Percentiles rank a stretch among this genome's conserved stretches.
Evolutionary conservation across 2,797 vertebrate genomes (phyloP).

Genomic region (Chrosomus eos): DNA sequence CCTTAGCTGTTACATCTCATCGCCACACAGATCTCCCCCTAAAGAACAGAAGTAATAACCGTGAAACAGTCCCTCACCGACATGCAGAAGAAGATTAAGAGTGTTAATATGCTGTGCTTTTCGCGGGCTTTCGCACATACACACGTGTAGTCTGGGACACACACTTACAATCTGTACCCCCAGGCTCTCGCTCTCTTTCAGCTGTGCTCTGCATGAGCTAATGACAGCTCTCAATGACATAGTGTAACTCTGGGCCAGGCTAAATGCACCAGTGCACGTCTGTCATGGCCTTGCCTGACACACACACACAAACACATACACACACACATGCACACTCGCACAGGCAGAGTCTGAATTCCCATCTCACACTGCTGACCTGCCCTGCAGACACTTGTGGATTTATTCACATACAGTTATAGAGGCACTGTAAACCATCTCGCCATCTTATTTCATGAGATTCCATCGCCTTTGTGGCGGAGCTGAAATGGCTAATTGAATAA

Average conservation of each 20-base stretch:
- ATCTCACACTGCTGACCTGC: constrained; percentile 55
- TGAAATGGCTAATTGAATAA: no score
- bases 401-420: constrained; percentile 47
- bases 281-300: constrained; percentile 53
- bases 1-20: constrained; percentile 64
- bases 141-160: constrained; percentile 30
- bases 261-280: constrained; percentile 58
- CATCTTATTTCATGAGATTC: constrained; percentile 51
- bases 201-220: constrained; percentile 64
- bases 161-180: constrained; percentile 48
- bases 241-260: constrained; percentile 62
- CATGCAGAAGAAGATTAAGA: constrained; percentile 65
- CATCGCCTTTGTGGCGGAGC: no score
- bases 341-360: constrained; percentile 43
- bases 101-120: constrained; percentile 65
- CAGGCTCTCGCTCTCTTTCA: constrained; percentile 58
- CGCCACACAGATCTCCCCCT: constrained; percentile 58
- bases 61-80: constrained; percentile 62
- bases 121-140: constrained; percentile 54
- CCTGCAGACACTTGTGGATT: constrained; percentile 58
- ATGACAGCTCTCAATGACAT: constrained; percentile 64
- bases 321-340: constrained; percentile 32
- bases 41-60: constrained; percentile 67
- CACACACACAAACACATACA: constrained; percentile 16
- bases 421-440: constrained; percentile 51